Base-by-base conservation (phyloP, 2,797 vertebrate genomes). In the Cryptoblepharus egeriae region DNA sequence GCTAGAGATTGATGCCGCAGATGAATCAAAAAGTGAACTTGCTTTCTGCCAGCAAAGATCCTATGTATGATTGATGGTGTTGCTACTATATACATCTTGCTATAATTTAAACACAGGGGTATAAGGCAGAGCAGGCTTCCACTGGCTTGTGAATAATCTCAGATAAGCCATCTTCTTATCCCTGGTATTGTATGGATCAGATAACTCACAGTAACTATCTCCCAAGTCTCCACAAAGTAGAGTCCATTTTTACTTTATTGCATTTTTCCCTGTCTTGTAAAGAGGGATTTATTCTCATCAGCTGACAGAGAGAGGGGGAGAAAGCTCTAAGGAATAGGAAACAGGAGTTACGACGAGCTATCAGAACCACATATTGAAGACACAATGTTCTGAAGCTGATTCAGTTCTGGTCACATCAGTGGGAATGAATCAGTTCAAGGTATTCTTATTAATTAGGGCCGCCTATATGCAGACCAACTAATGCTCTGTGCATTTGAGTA, bases 21-120 rank as follows among this genome's bases (percentile, higher is more conserved):
- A 42, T 6, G 37, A 71, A 78, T 69, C 4, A 2, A 9, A n/a
- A 61, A 76, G 37, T 32, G 80, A 89, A 42, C 61, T 57, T 82
- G 11, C 1, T 0, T 84, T 86, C 73, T 80, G 7, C 74, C 83
- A 83, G 75, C 15, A 86, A 82, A 20, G 76, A 39, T 49, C 76
- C 75, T 85, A 55, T 81, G 63, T 83, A 15, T 42, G n/a, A 73
- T 24, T 35, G 28, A 52, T 86, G 32, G 24, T 64, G 5, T 2
- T 88, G 65, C n/a, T 89, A 20, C 37, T 83, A 1, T 86, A 8
- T 68, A 68, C 24, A 4, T 73, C 10, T 37, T 85, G 60, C 81
- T 80, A n/a, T 76, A 80, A 72, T 57, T 88, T 90, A 84, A 93
- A 84, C 64, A 75, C 24, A 32, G 58, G 67, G 13, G 37, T 90